A percentile compares a stretch with the other conserved stretches of the same genome.
phyloP scores from a whole-genome alignment of 2,797 vertebrate genomes.

The Smutsia gigantea region DNA sequence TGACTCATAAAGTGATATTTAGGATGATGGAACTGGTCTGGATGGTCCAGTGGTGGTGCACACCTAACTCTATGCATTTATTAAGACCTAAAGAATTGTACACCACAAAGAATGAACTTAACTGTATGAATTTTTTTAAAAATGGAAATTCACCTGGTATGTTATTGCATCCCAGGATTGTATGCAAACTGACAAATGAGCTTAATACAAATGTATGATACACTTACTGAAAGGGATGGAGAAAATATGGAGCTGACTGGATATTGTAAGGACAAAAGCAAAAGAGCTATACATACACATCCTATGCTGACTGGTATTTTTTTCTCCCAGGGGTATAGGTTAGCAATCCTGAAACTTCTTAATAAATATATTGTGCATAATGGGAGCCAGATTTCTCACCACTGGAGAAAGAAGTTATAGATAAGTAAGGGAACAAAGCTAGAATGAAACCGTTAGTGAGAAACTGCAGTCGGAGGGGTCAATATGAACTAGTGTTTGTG shows the following conservation, averaged over 20 bases:
- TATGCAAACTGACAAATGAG: neutral
- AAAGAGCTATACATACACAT: neutral
- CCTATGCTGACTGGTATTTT: neutral
- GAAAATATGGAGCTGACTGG: neutral
- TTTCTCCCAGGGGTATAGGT: neutral
- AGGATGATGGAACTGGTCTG: neutral
- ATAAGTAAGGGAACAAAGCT: neutral
- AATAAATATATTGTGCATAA: neutral
- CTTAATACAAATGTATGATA: neutral
- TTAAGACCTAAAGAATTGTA: neutral
- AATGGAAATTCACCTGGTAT: neutral
- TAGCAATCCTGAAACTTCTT: neutral
- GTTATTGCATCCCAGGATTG: neutral
- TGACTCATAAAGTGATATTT: neutral
- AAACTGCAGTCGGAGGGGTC: neutral
- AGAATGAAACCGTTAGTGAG: neutral
- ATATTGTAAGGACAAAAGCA: neutral
- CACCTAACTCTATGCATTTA: neutral
- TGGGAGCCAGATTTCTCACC: neutral
- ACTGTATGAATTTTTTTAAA: neutral
- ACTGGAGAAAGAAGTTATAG: neutral
- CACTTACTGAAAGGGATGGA: neutral
- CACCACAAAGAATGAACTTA: neutral
- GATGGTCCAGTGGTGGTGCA: neutral
- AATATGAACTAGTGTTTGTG: neutral